Percentiles rank a stretch among this genome's conserved stretches.
Evolutionary conservation across 2,113 vertebrate species (phyloP).

Genomic region (Cryptoleucopteryx plumbea): DNA sequence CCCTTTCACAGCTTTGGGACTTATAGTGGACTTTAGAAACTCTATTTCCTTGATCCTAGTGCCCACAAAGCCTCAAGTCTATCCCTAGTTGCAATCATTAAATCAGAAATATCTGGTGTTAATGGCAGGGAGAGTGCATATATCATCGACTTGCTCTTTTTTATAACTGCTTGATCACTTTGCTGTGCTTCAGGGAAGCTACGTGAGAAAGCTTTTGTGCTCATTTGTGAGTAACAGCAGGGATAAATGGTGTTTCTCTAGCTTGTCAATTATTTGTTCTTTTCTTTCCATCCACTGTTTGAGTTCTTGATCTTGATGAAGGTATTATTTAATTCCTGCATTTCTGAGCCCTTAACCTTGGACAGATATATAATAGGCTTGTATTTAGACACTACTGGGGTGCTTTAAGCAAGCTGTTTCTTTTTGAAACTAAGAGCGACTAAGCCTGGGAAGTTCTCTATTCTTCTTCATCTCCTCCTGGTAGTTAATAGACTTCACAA

Average conservation of each 20-base stretch:
- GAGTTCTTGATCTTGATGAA: background rate
- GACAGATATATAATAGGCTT: background rate
- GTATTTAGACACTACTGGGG: background rate
- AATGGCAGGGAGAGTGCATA: background rate
- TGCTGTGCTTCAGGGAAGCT: background rate
- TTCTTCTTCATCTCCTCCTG: background rate
- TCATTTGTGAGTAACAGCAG: background rate
- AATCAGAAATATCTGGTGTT: background rate
- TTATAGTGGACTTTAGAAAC: background rate
- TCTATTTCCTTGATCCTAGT: background rate
- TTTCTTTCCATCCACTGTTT: slow-evolving; percentile 3
- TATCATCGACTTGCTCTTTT: background rate
- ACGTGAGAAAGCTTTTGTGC: background rate
- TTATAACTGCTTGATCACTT: background rate
- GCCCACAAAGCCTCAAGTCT: background rate
- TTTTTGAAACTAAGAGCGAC: background rate
- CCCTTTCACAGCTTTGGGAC: background rate
- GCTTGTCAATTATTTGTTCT: background rate
- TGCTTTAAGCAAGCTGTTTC: slow-evolving; percentile 11
- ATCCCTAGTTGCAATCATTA: background rate
- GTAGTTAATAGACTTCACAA: slow-evolving; percentile 12
- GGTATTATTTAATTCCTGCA: background rate
- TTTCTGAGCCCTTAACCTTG: background rate
- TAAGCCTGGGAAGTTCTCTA: background rate
- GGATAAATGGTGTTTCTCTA: background rate